These are phyloP conservation scores for Chrysina gloriosa DNA, from an alignment of 2,888 invertebrate genomes.

Conservation along the genomic window DNA sequence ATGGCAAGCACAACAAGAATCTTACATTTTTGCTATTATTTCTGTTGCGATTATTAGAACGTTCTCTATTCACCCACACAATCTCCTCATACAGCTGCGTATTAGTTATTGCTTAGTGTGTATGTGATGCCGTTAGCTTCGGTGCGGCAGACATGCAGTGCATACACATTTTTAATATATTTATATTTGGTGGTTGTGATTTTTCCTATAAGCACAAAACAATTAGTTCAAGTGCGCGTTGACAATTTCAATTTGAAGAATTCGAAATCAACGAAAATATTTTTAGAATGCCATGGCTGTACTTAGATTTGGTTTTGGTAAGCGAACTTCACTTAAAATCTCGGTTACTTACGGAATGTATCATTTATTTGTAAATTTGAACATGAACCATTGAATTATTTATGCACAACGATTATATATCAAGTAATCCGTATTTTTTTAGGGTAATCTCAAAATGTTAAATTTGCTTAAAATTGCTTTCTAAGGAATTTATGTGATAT, in stretches of 20 bases:
- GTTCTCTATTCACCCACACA: slow-evolving; percentile 43
- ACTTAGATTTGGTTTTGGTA: slow-evolving; percentile 64
- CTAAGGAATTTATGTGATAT: too few relatives aligned
- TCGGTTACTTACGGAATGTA: neutral
- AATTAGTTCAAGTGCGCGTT: slow-evolving; percentile 24
- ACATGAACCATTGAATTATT: neutral
- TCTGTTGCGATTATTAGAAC: slow-evolving; percentile 14
- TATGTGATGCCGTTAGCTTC: slow-evolving; percentile 42
- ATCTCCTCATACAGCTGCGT: slow-evolving; percentile 51
- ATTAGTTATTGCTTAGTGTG: slow-evolving; percentile 55
- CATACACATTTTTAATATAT: slow-evolving; percentile 24
- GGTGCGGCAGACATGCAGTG: slow-evolving; percentile 44
- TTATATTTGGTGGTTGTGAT: slow-evolving; percentile 39
- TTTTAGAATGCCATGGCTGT: slow-evolving; percentile 61
- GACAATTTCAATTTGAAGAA: slow-evolving; percentile 1
- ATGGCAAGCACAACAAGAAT: neutral
- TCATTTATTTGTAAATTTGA: neutral
- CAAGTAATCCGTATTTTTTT: too few relatives aligned
- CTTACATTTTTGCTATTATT: slow-evolving; percentile 52
- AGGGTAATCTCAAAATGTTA: too few relatives aligned
- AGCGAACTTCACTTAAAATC: slow-evolving; percentile 46
- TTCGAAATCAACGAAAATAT: slow-evolving; percentile 3
- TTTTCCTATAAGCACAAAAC: slow-evolving; percentile 1
- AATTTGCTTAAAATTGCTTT: too few relatives aligned
- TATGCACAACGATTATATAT: too few relatives aligned